Percentiles rank a stretch among this genome's conserved stretches.
Conservation (phyloP, 2,797 vertebrate species). For the Tokudaia tokunoshimensis region DNA sequence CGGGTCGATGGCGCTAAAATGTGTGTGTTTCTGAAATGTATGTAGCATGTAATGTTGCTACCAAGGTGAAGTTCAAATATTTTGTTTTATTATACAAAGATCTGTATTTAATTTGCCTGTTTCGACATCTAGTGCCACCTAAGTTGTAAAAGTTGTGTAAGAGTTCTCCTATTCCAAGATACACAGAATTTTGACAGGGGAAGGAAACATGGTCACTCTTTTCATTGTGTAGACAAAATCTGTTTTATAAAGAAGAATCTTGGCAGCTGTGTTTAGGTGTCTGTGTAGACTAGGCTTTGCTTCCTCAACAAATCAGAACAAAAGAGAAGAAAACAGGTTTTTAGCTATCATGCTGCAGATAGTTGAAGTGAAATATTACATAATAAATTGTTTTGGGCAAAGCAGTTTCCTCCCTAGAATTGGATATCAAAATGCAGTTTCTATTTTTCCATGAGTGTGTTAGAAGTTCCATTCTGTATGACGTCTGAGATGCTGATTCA, state of each 20-base stretch:
- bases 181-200: slow-evolving; percentile 76
- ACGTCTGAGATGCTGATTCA: slow-evolving; percentile 72
- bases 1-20: neutral
- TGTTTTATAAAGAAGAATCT: slow-evolving; percentile 66
- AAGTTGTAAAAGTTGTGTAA: neutral
- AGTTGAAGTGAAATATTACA: slow-evolving; percentile 79
- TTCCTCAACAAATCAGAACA: slow-evolving; percentile 86
- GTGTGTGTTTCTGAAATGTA: neutral
- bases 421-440: slow-evolving; percentile 82
- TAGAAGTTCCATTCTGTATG: slow-evolving; percentile 83
- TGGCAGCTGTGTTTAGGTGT: slow-evolving; percentile 80
- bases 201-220: slow-evolving; percentile 79
- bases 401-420: slow-evolving; percentile 74
- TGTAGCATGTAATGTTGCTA: neutral
- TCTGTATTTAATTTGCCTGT: neutral
- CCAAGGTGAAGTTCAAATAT: slow-evolving; percentile 12
- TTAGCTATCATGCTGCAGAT: slow-evolving; percentile 81
- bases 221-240: slow-evolving; percentile 77
- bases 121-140: neutral
- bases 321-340: slow-evolving; percentile 83
- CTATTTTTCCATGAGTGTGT: slow-evolving; percentile 85
- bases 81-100: slow-evolving; percentile 49
- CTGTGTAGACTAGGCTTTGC: slow-evolving; percentile 76
- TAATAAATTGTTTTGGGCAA: slow-evolving; percentile 84
- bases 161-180: slow-evolving; percentile 57